Percentiles rank a stretch among this genome's conserved stretches.
These are phyloP conservation scores for Nemurella pictetii DNA, from an alignment of 2,888 invertebrate genomes.

Conservation along the genomic window DNA sequence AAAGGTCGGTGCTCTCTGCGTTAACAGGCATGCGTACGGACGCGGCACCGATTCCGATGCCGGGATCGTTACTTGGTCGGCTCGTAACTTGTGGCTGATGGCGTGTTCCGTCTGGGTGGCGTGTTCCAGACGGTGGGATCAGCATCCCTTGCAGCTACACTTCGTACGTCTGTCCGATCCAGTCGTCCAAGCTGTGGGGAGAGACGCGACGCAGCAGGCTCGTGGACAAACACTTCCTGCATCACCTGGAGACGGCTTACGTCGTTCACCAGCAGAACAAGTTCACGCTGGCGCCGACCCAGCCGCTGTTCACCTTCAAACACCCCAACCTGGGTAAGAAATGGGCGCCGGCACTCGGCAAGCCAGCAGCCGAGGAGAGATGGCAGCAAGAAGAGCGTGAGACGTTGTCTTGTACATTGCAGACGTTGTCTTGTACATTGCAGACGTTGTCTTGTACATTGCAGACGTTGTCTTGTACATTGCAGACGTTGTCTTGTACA, in stretches of 20 bases:
- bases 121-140: slow-evolving; percentile 79
- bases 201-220: slow-evolving; percentile 64
- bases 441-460: too few species aligned
- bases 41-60: too few species aligned
- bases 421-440: too few species aligned
- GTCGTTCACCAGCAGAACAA: slow-evolving; percentile 90
- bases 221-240: slow-evolving; percentile 57
- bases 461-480: too few species aligned
- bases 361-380: not conserved
- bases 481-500: too few species aligned
- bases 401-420: too few species aligned
- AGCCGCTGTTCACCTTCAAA: slow-evolving; percentile 81
- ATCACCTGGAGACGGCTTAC: slow-evolving; percentile 80
- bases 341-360: too few species aligned
- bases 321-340: slow-evolving; percentile 80
- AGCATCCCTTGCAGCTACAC: slow-evolving; percentile 90
- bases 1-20: too few species aligned
- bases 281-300: slow-evolving; percentile 72
- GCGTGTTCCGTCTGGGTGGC: too few species aligned
- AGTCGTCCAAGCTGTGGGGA: slow-evolving; percentile 83
- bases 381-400: not conserved
- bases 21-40: too few species aligned
- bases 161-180: slow-evolving; percentile 91
- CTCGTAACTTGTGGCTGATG: too few species aligned
- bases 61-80: too few species aligned